phyloP scores from a whole-genome alignment of 2,797 vertebrate species.

The Myotis myotis region DNA sequence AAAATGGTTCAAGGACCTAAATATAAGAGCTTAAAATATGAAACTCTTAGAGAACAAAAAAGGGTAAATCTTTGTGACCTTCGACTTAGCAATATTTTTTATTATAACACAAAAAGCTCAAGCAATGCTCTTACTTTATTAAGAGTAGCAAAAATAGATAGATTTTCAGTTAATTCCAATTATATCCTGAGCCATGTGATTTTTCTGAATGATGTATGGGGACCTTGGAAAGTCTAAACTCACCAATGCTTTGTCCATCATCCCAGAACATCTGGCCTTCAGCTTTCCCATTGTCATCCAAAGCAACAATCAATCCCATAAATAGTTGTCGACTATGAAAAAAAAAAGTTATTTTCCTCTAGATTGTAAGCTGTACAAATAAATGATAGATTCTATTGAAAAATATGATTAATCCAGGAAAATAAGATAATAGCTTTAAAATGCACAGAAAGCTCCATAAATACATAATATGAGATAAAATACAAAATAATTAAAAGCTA shows the following conservation, averaged over 20 bases:
- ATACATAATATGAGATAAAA: background rate
- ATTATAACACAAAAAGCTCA: background rate
- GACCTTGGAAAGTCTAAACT: constrained; percentile 9
- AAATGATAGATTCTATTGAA: background rate
- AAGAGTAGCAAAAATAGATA: background rate
- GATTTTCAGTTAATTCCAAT: background rate
- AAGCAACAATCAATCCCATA: constrained; percentile 90
- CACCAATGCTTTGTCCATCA: constrained; percentile 92
- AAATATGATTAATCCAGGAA: background rate
- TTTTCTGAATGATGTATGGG: background rate
- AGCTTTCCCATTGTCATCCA: constrained; percentile 85
- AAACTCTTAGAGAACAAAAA: background rate
- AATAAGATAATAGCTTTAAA: background rate
- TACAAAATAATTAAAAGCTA: background rate
- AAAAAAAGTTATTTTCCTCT: constrained; percentile 42
- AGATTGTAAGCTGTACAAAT: background rate
- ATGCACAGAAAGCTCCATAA: constrained; percentile 4
- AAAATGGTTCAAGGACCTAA: background rate
- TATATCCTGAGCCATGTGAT: background rate
- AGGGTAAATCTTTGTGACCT: background rate
- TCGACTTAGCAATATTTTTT: background rate
- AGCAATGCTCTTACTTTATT: background rate
- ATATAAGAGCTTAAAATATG: background rate
- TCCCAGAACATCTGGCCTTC: constrained; percentile 94
- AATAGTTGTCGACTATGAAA: constrained; percentile 85